Conservation (phyloP, 2,888 invertebrate species). For the Petrolisthes manimaculis region DNA sequence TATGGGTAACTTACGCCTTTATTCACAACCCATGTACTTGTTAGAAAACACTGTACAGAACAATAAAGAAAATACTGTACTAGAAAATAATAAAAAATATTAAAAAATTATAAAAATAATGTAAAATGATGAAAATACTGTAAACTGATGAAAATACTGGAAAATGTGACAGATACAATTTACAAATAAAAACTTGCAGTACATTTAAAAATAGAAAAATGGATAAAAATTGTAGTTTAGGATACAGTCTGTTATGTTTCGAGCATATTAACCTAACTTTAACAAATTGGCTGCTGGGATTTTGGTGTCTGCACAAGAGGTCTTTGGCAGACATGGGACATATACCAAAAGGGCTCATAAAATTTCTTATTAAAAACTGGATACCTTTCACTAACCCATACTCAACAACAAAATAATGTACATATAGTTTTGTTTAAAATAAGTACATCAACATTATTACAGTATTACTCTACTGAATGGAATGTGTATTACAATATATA, state of each 20-base stretch:
- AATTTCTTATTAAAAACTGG: slow-evolving; percentile 24
- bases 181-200: too few species aligned
- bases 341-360: slow-evolving; percentile 29
- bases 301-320: background rate
- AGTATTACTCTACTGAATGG: slow-evolving; percentile 46
- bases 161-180: too few species aligned
- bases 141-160: too few species aligned
- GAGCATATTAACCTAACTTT: too few species aligned
- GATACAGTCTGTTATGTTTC: background rate
- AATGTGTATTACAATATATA: slow-evolving; percentile 51
- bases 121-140: too few species aligned
- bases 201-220: background rate
- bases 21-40: too few species aligned
- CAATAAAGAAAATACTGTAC: too few species aligned
- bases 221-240: background rate
- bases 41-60: too few species aligned
- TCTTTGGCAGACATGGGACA: slow-evolving; percentile 16
- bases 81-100: too few species aligned
- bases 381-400: slow-evolving; percentile 48
- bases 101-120: too few species aligned
- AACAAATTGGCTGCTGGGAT: too few species aligned
- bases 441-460: slow-evolving; percentile 52
- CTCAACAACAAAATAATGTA: slow-evolving; percentile 52
- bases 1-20: too few species aligned
- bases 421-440: slow-evolving; percentile 43